Evolutionary conservation across 2,113 vertebrate genomes (phyloP), one percentile per base, ranked within the genome.

Genomic region (Antechinus stuartii): DNA sequence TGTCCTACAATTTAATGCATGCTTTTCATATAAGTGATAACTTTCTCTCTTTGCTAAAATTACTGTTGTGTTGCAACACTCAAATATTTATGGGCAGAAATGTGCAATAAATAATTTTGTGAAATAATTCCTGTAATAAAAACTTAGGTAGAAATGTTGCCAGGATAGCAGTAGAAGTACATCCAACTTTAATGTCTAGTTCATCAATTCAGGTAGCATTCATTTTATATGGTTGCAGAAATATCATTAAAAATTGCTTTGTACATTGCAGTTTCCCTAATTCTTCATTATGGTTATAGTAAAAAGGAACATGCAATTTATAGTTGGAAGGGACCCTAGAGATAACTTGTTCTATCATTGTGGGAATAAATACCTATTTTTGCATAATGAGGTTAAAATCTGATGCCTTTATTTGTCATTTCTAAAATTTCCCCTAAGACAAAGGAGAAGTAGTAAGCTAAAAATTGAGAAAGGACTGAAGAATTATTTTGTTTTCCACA

Each of bases 301-400:
- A 94, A 94, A 92, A 55, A 93, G 27, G 91, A 19, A 91, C 54
- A 55, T 47, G 68, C 23, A 19, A 84, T 84, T 84, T 84, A 84
- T 84, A 84, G 68, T n/a, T 42, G 6, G 6, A 84, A 19, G 68
- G n/a, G 19, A 5, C 6, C 16, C 8, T 22, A 23, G n/a, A 42
- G 7, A 84, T 84, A 84, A 23, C 35, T 84, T 84, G 16, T 84
- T 7, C 68, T 22, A 42, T 84, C n/a, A 42, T 84, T 84, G 6
- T 84, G n/a, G n/a, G 68, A 84, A 84, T 84, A 22, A 94, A 8
- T 11, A 56, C 90, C 42, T 91, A 1, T 89, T 94, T n/a, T 96
- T 93, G 54, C 54, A 68, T 93, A 61, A 92, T 94, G 50, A 94
- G 84, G 56, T 94, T 96, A 96, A 61, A 95, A 56, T n/a, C 68